Evolutionary conservation across 2,888 invertebrate genomes (phyloP).

Genomic region (Drosophila prostipennis): DNA sequence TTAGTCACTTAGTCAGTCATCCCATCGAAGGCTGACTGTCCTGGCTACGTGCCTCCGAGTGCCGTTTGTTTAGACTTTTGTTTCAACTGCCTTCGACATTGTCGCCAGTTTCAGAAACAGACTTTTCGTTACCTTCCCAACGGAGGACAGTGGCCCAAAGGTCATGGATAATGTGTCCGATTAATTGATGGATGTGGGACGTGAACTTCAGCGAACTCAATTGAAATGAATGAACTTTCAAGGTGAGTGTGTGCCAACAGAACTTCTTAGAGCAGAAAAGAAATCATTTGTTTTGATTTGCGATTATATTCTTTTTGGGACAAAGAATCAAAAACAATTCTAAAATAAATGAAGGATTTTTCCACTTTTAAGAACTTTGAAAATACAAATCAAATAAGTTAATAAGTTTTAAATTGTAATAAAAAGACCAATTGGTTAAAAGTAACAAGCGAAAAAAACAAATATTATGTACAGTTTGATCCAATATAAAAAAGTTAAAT

Average conservation of each 20-base stretch:
- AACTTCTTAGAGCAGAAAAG: neutral
- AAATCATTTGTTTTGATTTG: neutral
- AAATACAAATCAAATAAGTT: too few relatives aligned
- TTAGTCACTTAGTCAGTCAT: slow-evolving; percentile 46
- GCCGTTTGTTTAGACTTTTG: slow-evolving; percentile 59
- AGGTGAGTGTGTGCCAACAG: slow-evolving; percentile 4
- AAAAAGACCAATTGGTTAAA: too few relatives aligned
- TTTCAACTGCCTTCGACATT: slow-evolving; percentile 52
- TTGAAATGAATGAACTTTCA: slow-evolving; percentile 21
- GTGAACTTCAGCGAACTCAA: slow-evolving; percentile 3
- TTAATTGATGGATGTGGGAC: slow-evolving; percentile 36
- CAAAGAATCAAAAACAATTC: too few relatives aligned
- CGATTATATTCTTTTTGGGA: neutral
- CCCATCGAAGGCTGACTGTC: slow-evolving; percentile 32
- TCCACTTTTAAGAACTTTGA: too few relatives aligned
- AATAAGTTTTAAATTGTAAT: too few relatives aligned
- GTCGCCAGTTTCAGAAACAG: slow-evolving; percentile 57
- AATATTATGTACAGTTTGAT: neutral
- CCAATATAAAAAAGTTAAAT: neutral
- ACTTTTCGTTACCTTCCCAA: slow-evolving; percentile 30
- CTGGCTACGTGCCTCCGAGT: slow-evolving; percentile 51
- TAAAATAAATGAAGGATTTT: too few relatives aligned
- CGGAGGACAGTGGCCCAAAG: slow-evolving; percentile 34
- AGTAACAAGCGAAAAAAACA: too few relatives aligned
- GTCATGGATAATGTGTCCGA: slow-evolving; percentile 19